These are phyloP conservation scores for Cataglyphis livida DNA, from an alignment of 2,888 invertebrate genomes.

Conservation along the genomic window DNA sequence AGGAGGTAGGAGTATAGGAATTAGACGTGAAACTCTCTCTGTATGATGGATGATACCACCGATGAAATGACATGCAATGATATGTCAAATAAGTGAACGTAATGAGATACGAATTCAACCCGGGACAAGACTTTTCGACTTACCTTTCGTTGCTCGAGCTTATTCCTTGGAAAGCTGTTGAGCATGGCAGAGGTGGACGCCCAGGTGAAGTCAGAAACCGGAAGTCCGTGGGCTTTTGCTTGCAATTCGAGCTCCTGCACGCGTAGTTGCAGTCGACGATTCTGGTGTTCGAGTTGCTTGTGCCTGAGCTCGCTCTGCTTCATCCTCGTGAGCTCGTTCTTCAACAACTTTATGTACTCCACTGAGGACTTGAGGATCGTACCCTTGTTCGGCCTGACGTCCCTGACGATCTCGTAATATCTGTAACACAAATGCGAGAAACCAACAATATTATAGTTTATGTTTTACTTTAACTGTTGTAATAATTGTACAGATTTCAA, in stretches of 20 bases:
- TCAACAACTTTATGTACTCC: conserved; percentile 97
- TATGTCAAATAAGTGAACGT: neutral
- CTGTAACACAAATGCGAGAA: conserved; percentile 76
- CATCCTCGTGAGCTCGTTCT: conserved; percentile 90
- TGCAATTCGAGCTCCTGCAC: conserved; percentile 94
- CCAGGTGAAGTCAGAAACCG: conserved; percentile 89
- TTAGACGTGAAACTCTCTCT: neutral
- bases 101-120: neutral
- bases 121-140: conserved; percentile 12
- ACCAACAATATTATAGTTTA: neutral
- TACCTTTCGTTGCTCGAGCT: conserved; percentile 82
- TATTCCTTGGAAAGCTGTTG: conserved; percentile 79
- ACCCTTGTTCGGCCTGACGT: conserved; percentile 96
- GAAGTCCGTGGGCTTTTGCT: conserved; percentile 91
- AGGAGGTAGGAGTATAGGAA: neutral
- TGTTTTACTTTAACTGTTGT: neutral
- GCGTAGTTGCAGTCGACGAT: conserved; percentile 92
- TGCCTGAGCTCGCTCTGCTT: conserved; percentile 92
- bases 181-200: conserved; percentile 81
- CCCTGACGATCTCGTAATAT: conserved; percentile 95
- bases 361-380: conserved; percentile 99
- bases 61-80: neutral
- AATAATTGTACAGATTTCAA: neutral
- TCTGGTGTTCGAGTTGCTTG: conserved; percentile 93
- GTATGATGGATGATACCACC: neutral